Evolutionary conservation across 2,113 vertebrate genomes (phyloP), one percentile per base, ranked within the genome.

Genomic region (Pituophis catenifer): DNA sequence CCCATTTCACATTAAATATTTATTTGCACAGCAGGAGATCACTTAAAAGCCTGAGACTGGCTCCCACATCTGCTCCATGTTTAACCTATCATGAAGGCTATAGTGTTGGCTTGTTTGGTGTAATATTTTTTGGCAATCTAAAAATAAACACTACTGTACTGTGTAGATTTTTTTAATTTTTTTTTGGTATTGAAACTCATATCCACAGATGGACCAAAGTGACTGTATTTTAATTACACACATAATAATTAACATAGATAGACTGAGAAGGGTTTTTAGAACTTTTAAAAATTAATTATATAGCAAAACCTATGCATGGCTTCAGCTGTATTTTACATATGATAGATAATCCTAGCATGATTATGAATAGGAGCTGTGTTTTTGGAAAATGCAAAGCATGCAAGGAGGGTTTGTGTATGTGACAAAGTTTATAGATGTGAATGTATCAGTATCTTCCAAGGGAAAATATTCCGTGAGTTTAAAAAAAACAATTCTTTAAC

Each of bases 371-470:
- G 95, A 75, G 88, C 55, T 1, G 0, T n/a, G 81, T 13, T 89
- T 3, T 29, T 38, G 91, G 91, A 93, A 97, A 90, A 89, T 96
- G 93, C 94, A 94, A 96, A 53, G 94, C 95, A 93, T 93, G 96
- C 97, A 96, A 94, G 96, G 96, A 97, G 91, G 94, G 92, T 94
- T 87, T 88, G 95, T 95, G 97, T 97, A 95, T 95, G 96, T 92
- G 96, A 93, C 94, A 96, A 96, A 94, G 95, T 97, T 97, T 96
- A 95, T 96, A 96, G 95, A 96, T 95, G 93, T 95, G 93, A 97
- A 96, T 96, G 96, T 86, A 96, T 94, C 75, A 94, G 86, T 94
- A 93, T 92, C 96, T 98, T 97, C 97, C 97, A 97, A 97, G 97
- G 95, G 96, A 95, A 52, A 48, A 29, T 65, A 29, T 90, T 58